phyloP scores from a whole-genome alignment of 2,888 invertebrate species.

The Sminthurides aquaticus region DNA sequence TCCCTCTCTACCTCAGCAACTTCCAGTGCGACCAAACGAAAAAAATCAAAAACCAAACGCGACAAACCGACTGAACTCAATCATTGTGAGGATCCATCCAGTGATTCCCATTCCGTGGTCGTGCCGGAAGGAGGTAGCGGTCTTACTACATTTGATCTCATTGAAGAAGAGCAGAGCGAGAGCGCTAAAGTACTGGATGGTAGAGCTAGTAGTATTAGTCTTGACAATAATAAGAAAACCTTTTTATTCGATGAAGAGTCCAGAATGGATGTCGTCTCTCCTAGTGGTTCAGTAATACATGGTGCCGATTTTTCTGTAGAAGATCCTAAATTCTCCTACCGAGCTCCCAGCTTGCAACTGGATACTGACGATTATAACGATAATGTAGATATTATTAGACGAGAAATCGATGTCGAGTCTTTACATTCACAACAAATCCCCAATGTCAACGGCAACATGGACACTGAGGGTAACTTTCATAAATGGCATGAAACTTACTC shows the following conservation, averaged over 20 bases:
- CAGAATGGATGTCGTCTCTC: neutral
- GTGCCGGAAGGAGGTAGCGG: neutral
- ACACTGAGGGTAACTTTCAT: conserved; percentile 57
- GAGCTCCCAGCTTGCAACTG: neutral
- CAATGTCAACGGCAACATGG: conserved; percentile 51
- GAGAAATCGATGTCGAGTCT: conserved; percentile 48
- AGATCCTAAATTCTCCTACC: neutral
- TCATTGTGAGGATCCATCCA: neutral
- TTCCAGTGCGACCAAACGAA: neutral
- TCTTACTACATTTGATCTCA: neutral
- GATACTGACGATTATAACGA: conserved; percentile 4
- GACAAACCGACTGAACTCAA: neutral
- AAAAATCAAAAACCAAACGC: neutral
- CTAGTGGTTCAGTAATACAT: neutral
- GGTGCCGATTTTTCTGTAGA: neutral
- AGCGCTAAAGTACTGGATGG: neutral
- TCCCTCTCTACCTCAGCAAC: neutral
- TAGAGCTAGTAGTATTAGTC: neutral
- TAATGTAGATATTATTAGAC: conserved; percentile 3
- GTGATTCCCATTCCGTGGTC: neutral
- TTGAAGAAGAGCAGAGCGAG: neutral
- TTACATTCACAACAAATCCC: conserved; percentile 47
- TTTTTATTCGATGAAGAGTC: conserved; percentile 10
- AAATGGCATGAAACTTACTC: conserved; percentile 87
- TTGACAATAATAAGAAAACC: neutral